These are phyloP conservation scores for Brachyrhaphis roseni DNA, from an alignment of 2,797 vertebrate genomes.

Conservation along the genomic window DNA sequence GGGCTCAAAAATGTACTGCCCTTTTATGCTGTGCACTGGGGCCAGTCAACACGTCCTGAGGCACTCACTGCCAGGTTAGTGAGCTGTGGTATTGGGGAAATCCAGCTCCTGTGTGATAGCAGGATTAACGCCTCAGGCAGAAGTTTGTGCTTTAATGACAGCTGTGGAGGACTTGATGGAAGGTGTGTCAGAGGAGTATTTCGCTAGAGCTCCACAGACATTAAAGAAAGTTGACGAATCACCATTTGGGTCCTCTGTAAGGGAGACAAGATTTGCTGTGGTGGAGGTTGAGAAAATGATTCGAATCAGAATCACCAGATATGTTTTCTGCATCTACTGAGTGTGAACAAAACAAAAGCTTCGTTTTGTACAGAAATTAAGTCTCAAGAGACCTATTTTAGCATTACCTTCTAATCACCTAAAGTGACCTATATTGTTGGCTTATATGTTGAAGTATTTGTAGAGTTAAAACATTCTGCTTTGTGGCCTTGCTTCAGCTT, in stretches of 20 bases:
- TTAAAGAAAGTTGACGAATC: conserved; percentile 48
- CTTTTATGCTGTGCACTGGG: conserved; percentile 36
- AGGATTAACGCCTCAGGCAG: conserved; percentile 71
- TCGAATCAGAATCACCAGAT: conserved; percentile 8
- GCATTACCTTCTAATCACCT: background rate
- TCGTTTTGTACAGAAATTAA: background rate
- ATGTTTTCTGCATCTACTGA: background rate
- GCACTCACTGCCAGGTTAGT: conserved; percentile 61
- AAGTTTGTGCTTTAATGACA: conserved; percentile 66
- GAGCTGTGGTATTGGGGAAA: conserved; percentile 68
- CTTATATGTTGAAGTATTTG: conserved; percentile 1
- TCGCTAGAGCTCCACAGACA: conserved; percentile 50
- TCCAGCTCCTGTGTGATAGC: conserved; percentile 61
- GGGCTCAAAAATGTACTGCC: conserved; percentile 29
- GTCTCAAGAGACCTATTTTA: background rate
- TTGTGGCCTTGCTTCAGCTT: conserved; percentile 15
- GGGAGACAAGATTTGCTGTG: conserved; percentile 20
- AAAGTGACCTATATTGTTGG: background rate
- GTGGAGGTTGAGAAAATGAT: conserved; percentile 12
- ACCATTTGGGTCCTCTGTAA: conserved; percentile 34
- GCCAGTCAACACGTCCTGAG: conserved; percentile 65
- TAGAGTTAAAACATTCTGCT: background rate
- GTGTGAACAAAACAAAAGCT: background rate
- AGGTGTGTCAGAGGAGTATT: conserved; percentile 45
- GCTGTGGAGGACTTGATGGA: conserved; percentile 55